These are phyloP conservation scores for Enteromius thamalakanensis DNA, from an alignment of 2,797 vertebrate genomes.

Conservation along the genomic window DNA sequence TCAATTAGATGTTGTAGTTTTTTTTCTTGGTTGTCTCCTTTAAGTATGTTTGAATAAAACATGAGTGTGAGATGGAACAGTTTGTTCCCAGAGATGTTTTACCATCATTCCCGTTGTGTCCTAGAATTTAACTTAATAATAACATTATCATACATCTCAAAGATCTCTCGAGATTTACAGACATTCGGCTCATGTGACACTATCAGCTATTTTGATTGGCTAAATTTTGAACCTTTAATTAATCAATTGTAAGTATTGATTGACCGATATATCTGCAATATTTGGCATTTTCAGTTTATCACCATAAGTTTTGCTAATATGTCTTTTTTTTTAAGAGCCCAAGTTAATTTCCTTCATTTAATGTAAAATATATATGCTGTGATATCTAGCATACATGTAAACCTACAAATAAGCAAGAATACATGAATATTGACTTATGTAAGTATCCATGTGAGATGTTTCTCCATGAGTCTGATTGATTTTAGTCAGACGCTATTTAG, in stretches of 20 bases:
- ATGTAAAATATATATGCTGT: background rate
- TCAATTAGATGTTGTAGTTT: constrained; percentile 55
- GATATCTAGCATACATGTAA: background rate
- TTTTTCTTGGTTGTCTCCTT: constrained; percentile 9
- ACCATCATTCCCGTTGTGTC: background rate
- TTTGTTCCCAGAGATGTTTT: constrained; percentile 29
- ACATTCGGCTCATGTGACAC: background rate
- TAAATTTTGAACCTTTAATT: background rate
- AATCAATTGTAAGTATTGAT: background rate
- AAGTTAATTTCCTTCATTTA: background rate
- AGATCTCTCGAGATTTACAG: background rate
- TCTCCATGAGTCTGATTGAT: constrained; percentile 9
- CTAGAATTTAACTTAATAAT: constrained; percentile 8
- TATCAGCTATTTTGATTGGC: background rate
- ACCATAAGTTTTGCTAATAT: background rate
- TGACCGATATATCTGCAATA: background rate
- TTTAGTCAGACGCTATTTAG: constrained; percentile 18
- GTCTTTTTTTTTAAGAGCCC: background rate
- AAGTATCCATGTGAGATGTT: background rate
- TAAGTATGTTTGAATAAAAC: constrained; percentile 44
- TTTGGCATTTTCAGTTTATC: background rate
- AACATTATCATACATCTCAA: background rate
- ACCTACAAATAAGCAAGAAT: background rate
- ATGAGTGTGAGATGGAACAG: constrained; percentile 21
- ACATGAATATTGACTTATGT: background rate